Evolutionary conservation across 2,113 vertebrate species (phyloP).

Genomic region (Fulica atra): DNA sequence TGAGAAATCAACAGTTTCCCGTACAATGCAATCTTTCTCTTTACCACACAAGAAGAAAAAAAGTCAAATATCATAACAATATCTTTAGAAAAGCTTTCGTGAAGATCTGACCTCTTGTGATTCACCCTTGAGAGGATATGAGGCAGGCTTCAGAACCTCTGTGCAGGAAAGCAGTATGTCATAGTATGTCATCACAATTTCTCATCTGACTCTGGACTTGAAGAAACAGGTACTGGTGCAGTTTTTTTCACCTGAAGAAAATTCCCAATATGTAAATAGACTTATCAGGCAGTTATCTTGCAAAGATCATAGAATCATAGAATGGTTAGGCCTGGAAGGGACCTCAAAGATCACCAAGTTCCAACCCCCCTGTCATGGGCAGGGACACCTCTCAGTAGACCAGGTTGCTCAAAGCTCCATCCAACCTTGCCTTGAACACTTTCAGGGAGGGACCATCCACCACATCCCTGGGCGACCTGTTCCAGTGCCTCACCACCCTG

Average conservation of each 20-base stretch:
- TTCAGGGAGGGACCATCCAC: too few relatives aligned
- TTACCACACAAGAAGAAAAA: constrained; percentile 4
- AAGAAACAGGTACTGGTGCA: background rate
- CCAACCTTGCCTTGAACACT: too few relatives aligned
- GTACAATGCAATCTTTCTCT: background rate
- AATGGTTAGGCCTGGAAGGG: too few relatives aligned
- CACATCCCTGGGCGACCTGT: too few relatives aligned
- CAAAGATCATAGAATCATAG: background rate
- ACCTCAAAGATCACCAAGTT: too few relatives aligned
- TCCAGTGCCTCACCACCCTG: too few relatives aligned
- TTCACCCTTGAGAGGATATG: background rate
- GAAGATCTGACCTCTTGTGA: background rate
- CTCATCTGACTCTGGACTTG: background rate
- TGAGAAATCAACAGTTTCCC: background rate
- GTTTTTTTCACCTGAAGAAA: background rate
- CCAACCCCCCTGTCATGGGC: too few relatives aligned
- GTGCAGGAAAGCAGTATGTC: background rate
- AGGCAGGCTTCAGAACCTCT: background rate
- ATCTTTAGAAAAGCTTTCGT: background rate
- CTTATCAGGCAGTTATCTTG: background rate
- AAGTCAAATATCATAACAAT: background rate
- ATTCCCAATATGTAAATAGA: background rate
- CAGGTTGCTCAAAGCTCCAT: too few relatives aligned
- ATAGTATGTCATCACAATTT: background rate
- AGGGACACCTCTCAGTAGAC: too few relatives aligned